Conservation (phyloP, 2,888 invertebrate species). For the Pseudoips prasinana region DNA sequence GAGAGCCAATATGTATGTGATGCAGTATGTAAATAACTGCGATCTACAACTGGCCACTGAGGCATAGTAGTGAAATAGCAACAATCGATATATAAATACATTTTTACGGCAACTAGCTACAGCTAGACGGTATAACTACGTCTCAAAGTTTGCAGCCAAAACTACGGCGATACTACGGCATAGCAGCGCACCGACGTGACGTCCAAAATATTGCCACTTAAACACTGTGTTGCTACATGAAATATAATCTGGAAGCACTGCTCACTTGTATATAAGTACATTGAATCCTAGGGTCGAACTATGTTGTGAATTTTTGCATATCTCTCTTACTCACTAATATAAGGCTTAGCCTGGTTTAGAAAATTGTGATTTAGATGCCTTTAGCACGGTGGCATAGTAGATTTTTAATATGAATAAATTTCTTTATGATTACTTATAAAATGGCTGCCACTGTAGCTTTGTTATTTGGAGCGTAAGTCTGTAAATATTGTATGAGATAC, state of each 20-base stretch:
- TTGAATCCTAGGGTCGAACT: slow-evolving; percentile 37
- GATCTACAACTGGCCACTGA: no score
- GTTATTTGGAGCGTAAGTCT: slow-evolving; percentile 43
- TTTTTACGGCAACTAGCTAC: no score
- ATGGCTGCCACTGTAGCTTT: slow-evolving; percentile 67
- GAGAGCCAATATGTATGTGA: no score
- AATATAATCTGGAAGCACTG: not conserved
- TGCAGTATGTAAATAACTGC: no score
- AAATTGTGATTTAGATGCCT: slow-evolving; percentile 77
- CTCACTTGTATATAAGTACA: slow-evolving; percentile 11
- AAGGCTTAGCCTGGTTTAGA: slow-evolving; percentile 67
- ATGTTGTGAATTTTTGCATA: slow-evolving; percentile 75
- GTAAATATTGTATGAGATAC: slow-evolving; percentile 27
- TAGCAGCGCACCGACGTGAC: no score
- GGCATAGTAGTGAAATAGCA: no score
- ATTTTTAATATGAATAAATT: slow-evolving; percentile 17
- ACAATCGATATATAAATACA: no score
- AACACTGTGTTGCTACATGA: no score
- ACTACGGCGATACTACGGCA: no score
- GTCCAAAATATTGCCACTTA: no score
- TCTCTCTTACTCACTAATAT: slow-evolving; percentile 57
- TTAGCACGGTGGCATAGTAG: slow-evolving; percentile 54
- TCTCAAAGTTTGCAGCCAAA: no score
- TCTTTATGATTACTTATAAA: slow-evolving; percentile 34
- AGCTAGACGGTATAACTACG: no score